A percentile compares a stretch with the other conserved stretches of the same genome.
phyloP scores from a whole-genome alignment of 2,797 vertebrate species.

The Sparus aurata region DNA sequence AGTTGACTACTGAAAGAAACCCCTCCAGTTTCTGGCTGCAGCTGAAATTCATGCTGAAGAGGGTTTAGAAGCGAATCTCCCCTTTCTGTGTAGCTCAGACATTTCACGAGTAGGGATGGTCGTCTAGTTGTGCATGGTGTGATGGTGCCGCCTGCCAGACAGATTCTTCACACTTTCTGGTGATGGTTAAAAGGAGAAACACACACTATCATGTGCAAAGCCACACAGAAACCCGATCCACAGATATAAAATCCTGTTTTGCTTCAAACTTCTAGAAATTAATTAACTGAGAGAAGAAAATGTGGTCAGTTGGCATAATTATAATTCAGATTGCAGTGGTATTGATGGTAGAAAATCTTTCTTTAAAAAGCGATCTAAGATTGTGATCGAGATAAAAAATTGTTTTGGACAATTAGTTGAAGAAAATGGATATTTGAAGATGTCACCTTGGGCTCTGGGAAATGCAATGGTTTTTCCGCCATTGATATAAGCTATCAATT shows the following conservation, averaged over 20 bases:
- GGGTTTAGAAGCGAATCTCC: constrained; percentile 26
- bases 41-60: constrained; percentile 30
- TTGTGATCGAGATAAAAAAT: constrained; percentile 9
- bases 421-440: no score
- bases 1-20: constrained; percentile 13
- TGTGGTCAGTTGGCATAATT: constrained; percentile 10
- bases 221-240: constrained; percentile 22
- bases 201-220: constrained; percentile 20
- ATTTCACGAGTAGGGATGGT: constrained; percentile 55
- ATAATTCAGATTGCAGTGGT: constrained; percentile 24
- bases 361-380: constrained; percentile 1
- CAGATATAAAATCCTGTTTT: neutral
- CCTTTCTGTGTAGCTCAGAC: constrained; percentile 30
- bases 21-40: constrained; percentile 25
- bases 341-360: constrained; percentile 1
- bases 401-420: neutral
- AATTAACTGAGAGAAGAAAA: constrained; percentile 18
- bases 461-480: no score
- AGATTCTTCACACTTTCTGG: constrained; percentile 60
- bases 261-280: neutral
- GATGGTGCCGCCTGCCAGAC: constrained; percentile 53
- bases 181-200: constrained; percentile 49
- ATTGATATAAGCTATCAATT: neutral
- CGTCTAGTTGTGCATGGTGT: constrained; percentile 44
- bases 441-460: no score